These are phyloP conservation scores for Chromobotia macracanthus DNA, from an alignment of 2,797 vertebrate genomes.

Conservation along the genomic window DNA sequence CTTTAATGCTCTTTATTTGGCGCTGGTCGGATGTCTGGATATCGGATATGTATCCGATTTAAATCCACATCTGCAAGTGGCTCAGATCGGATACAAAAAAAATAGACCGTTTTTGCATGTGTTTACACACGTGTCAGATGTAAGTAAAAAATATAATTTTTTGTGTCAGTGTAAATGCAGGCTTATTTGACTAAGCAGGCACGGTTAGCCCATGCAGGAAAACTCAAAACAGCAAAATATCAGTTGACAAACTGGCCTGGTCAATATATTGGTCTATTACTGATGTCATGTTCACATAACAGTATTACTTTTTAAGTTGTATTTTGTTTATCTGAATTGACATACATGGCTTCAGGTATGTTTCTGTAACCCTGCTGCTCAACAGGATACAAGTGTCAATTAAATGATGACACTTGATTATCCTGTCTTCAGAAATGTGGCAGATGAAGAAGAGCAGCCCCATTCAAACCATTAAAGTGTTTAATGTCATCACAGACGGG, in stretches of 20 bases:
- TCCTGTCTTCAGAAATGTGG: conserved; percentile 4
- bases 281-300: neutral
- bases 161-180: no score
- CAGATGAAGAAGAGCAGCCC: neutral
- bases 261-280: neutral
- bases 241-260: neutral
- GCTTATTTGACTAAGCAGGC: neutral
- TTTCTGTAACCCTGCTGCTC: neutral
- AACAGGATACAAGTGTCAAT: conserved; percentile 35
- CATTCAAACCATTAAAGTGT: conserved; percentile 31
- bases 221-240: neutral
- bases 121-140: no score
- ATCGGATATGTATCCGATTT: no score
- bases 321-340: conserved; percentile 30
- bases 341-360: neutral
- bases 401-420: neutral
- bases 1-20: no score
- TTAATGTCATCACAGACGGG: conserved; percentile 42
- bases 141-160: no score
- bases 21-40: no score
- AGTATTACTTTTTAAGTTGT: neutral
- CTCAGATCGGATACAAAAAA: no score
- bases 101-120: no score
- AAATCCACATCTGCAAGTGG: no score
- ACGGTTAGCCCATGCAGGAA: no score